Evolutionary conservation across 2,797 vertebrate species (phyloP).

Genomic region (Falco berigora): DNA sequence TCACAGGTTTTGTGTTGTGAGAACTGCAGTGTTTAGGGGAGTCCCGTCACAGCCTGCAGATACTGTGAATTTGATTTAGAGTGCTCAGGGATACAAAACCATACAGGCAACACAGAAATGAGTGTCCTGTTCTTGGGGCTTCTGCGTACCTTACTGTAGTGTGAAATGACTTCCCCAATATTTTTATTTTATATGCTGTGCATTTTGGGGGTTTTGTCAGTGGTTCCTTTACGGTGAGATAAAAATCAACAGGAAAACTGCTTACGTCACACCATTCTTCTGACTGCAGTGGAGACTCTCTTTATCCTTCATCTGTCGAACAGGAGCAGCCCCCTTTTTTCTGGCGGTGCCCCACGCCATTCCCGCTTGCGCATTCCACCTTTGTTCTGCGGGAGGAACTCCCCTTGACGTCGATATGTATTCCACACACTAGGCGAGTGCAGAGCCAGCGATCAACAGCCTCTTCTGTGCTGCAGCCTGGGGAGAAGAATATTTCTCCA

Average conservation of each 20-base stretch:
- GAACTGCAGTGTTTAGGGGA: neutral
- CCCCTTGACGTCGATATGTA: slow-evolving; percentile 36
- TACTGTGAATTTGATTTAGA: neutral
- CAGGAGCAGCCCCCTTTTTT: neutral
- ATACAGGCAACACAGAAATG: neutral
- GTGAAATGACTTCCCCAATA: neutral
- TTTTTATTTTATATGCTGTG: neutral
- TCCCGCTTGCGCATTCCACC: neutral
- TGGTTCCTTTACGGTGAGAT: neutral
- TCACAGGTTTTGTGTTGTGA: neutral
- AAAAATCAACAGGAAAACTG: neutral
- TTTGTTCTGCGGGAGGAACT: slow-evolving; percentile 26
- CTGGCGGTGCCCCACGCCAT: rapidly evolving
- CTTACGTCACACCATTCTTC: neutral
- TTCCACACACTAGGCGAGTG: slow-evolving; percentile 45
- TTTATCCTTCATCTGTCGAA: neutral
- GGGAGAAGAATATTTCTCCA: neutral
- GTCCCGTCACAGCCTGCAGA: neutral
- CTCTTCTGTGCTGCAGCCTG: neutral
- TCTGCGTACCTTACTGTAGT: rapidly evolving
- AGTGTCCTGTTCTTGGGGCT: neutral
- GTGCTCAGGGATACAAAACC: neutral
- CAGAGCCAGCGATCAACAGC: neutral
- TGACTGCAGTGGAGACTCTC: neutral
- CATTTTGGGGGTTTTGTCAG: rapidly evolving